Conservation (phyloP, 2,797 vertebrate species). For the Melanitta fusca region DNA sequence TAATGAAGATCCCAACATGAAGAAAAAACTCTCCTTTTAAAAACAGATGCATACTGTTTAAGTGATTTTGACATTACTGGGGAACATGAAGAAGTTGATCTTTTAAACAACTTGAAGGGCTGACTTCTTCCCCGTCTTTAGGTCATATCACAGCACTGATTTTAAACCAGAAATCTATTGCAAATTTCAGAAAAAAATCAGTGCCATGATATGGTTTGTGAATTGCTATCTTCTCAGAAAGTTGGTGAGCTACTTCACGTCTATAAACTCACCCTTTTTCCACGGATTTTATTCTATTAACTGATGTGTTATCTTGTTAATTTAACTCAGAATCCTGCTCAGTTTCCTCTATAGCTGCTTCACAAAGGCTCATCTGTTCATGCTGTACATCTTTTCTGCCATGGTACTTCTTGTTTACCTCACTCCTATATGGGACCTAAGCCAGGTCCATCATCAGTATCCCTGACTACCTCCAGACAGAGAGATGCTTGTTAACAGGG, state of each 20-base stretch:
- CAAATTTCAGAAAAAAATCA: background rate
- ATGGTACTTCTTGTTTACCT: background rate
- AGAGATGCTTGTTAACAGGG: background rate
- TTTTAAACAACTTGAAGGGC: background rate
- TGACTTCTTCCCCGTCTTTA: background rate
- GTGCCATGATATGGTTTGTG: background rate
- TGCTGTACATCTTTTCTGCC: background rate
- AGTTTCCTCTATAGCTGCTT: background rate
- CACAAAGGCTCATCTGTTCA: background rate
- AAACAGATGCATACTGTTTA: background rate
- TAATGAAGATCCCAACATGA: background rate
- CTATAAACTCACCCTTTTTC: background rate
- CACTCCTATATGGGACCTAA: background rate
- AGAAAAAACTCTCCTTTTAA: constrained; percentile 1
- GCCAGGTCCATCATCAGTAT: background rate
- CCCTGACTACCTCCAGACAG: background rate
- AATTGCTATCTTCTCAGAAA: background rate
- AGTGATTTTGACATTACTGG: background rate
- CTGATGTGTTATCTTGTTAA: background rate
- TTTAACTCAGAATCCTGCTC: background rate
- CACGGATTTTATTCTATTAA: background rate
- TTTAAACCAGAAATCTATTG: constrained; percentile 5
- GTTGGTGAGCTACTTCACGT: background rate
- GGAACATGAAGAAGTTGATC: background rate
- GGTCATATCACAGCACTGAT: background rate